Base-by-base conservation (phyloP, 2,888 invertebrate species). In the Thumatha senex region DNA sequence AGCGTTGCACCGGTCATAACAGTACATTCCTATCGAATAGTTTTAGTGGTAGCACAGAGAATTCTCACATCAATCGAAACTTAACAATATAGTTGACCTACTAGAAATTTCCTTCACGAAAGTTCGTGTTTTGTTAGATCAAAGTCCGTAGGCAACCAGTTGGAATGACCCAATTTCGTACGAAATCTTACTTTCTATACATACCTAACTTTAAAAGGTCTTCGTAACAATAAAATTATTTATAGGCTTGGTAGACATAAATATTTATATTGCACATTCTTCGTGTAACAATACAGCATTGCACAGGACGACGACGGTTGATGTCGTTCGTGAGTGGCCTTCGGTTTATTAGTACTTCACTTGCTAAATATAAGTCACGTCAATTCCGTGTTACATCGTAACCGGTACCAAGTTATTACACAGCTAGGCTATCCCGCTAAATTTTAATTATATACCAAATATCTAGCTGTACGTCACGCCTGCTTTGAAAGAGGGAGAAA, bases 341-440 rank as follows among this genome's bases (percentile, higher is more conserved):
- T 80, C 73, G 64, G 63, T 74, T 72, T 70, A 24, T 24, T 24
- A 70, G 63, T 75, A 66, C 66, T 59, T 43, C 59, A 71, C 64
- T 73, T 73, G 72, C 70, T 74, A 76, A 79, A 79, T 76, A 76
- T 78, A 76, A 81, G 83, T 80, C 86, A 84, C 84, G 87, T 76
- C 75, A 84, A 76, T 67, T 72, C 65, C 72, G 82, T 72, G 80
- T 73, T 73, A 66, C 63, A 61, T 70, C 65, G 78, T 84, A 82
- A 82, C 86, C 76, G 84, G 86, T 77, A 83, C 84, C 72, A 66
- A 72, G 68, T 67, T 71, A 75, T 78, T 75, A 67, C 63, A 59
- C 56, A 58, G 70, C 68, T 70, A 56, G 59, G 70, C 68, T 70
- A 69, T 76, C 68, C 65, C 67, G 67, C 61, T 48, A 70, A 76